Conservation (phyloP, 1,140 invertebrate genomes). For the Holcopasites calliopsidis region DNA sequence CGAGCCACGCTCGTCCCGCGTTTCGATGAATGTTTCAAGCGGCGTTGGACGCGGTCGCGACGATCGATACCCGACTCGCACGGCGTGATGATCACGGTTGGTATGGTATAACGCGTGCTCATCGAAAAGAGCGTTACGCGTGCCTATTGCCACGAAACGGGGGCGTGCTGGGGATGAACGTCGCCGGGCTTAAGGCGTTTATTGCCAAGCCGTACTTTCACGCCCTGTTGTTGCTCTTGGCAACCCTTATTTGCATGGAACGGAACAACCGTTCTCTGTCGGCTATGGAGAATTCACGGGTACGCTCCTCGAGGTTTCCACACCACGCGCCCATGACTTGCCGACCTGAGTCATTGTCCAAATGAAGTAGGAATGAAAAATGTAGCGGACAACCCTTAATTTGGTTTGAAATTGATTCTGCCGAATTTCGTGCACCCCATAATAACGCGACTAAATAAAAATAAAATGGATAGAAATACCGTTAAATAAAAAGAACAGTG, state of each 20-base stretch:
- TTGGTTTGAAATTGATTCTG: too few relatives aligned
- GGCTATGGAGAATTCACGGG: neutral
- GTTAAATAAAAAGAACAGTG: too few relatives aligned
- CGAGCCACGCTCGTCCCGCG: neutral
- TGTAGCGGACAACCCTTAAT: too few relatives aligned
- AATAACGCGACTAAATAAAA: too few relatives aligned
- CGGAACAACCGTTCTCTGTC: neutral
- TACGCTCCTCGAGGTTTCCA: neutral
- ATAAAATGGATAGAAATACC: too few relatives aligned
- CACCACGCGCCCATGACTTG: neutral
- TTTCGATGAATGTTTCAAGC: neutral
- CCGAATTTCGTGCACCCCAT: too few relatives aligned
- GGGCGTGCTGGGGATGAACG: neutral
- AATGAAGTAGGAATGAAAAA: too few relatives aligned
- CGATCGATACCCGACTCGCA: neutral
- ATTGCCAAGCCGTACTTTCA: neutral
- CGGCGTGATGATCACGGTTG: neutral
- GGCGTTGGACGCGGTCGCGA: neutral
- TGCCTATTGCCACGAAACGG: neutral
- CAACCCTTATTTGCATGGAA: neutral
- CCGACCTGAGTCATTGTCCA: neutral
- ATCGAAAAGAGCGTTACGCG: neutral
- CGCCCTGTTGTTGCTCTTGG: neutral
- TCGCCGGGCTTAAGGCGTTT: neutral
- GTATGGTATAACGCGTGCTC: neutral